Base-by-base conservation (phyloP, 2,797 vertebrate species). In the Champsocephalus esox region DNA sequence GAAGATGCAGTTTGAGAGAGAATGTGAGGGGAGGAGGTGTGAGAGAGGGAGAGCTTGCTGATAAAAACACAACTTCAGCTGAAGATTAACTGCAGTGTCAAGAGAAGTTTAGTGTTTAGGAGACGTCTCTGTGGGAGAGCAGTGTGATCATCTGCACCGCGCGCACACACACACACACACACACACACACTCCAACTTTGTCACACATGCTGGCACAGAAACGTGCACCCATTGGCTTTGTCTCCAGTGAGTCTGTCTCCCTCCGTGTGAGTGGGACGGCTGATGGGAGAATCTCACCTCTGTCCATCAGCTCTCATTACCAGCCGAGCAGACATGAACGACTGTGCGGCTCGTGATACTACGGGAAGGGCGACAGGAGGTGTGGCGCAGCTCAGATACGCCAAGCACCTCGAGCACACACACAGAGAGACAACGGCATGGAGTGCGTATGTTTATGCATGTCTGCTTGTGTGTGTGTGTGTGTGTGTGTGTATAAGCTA, bases 291-390 rank as follows among this genome's bases (percentile, higher is more conserved):
- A 57, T 83, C 85, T 88, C 87, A 85, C 86, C 88, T 88, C 89
- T 77, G 89, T 89, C 90, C 66, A 90, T 92, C 90, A 91, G 75
- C 77, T 89, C 90, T 91, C 87, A 91, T 93, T 92, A 92, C 73
- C 86, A 88, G 80, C 69, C 32, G n/a, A 85, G 85, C 83, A 78
- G 70, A 93, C 89, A 90, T 92, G 82, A 92, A 92, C 89, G 91
- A 76, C 81, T 57, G 65, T 4, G 21, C 51, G 34, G 81, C 80
- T 82, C 10, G 8, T 79, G 70, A 81, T 83, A 43, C 63, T 62
- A 79, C 57, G 3, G 61, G 55, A 73, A 77, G 80, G 80, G 89
- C 89, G 91, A 92, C 90, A 87, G 87, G 86, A 81, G 87, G 85
- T 81, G 84, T 80, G 86, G 73, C 7, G 57, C 52, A 12, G 64